Evolutionary conservation across 2,888 invertebrate species (phyloP).

Genomic region (Cinara cedri): DNA sequence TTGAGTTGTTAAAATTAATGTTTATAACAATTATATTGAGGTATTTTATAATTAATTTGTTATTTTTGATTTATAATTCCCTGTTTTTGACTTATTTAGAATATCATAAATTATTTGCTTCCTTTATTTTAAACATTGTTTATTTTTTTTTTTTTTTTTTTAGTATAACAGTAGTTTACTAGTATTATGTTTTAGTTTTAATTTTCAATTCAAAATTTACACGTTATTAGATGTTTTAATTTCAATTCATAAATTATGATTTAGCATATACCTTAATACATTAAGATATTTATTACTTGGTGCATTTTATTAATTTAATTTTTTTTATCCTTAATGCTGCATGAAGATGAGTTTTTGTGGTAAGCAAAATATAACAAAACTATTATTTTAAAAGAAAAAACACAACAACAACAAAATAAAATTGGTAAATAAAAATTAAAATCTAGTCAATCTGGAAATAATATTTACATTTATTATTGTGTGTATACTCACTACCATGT

Average conservation of each 20-base stretch:
- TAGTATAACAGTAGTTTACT: no score
- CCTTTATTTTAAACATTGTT: background rate
- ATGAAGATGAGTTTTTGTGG: constrained; percentile 55
- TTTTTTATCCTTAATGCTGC: constrained; percentile 50
- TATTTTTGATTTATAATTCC: constrained; percentile 15
- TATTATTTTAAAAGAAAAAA: constrained; percentile 23
- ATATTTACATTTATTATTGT: constrained; percentile 1
- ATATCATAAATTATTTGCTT: constrained; percentile 17
- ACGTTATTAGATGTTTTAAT: constrained; percentile 13
- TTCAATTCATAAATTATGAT: constrained; percentile 1
- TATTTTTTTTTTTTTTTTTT: background rate
- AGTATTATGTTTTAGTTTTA: constrained; percentile 2
- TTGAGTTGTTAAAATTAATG: background rate
- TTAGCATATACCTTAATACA: constrained; percentile 44
- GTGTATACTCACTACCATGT: background rate
- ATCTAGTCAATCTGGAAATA: constrained; percentile 24
- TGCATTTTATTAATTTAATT: constrained; percentile 51
- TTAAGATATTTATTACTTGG: constrained; percentile 34
- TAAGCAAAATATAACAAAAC: constrained; percentile 37
- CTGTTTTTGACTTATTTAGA: constrained; percentile 22
- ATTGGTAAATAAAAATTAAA: constrained; percentile 27
- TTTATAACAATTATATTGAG: constrained; percentile 13
- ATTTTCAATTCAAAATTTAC: background rate
- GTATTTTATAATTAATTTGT: background rate
- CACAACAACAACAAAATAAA: background rate